Evolutionary conservation across 1,140 invertebrate species (phyloP).

Genomic region (Nebria ingens): DNA sequence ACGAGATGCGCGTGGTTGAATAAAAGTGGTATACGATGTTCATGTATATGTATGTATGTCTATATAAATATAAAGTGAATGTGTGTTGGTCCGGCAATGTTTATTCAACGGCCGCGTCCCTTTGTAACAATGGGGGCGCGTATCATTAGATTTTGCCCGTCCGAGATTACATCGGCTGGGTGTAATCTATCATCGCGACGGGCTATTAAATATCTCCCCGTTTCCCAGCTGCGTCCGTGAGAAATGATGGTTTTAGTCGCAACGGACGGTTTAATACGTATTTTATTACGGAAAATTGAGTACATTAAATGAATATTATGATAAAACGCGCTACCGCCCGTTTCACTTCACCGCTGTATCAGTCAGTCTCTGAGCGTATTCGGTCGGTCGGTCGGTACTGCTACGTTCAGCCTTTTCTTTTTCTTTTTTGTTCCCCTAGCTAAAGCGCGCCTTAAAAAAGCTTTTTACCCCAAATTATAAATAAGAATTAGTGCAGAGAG

Average conservation of each 20-base stretch:
- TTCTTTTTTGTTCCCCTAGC: background rate
- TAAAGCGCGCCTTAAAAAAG: too few relatives aligned
- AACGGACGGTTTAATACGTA: slow-evolving; percentile 6
- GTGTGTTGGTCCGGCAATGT: too few relatives aligned
- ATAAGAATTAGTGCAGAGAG: background rate
- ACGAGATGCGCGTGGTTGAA: too few relatives aligned
- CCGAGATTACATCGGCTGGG: slow-evolving; percentile 3
- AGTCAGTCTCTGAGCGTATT: too few relatives aligned
- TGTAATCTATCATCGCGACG: slow-evolving; percentile 9
- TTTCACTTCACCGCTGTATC: background rate
- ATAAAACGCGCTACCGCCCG: background rate
- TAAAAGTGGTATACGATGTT: too few relatives aligned
- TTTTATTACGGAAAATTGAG: slow-evolving; percentile 9
- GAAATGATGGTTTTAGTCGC: slow-evolving; percentile 7
- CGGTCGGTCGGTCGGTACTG: too few relatives aligned
- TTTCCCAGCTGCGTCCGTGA: slow-evolving; percentile 5
- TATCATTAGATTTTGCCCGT: background rate
- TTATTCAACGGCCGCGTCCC: too few relatives aligned
- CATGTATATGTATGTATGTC: too few relatives aligned
- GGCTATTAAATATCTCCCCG: slow-evolving; percentile 6
- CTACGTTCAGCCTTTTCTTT: background rate
- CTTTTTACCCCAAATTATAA: background rate
- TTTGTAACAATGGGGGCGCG: too few relatives aligned
- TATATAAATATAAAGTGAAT: too few relatives aligned
- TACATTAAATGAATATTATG: slow-evolving; percentile 8